These are phyloP conservation scores for Rhynchotus rufescens DNA, from an alignment of 2,797 vertebrate genomes.

Conservation along the genomic window DNA sequence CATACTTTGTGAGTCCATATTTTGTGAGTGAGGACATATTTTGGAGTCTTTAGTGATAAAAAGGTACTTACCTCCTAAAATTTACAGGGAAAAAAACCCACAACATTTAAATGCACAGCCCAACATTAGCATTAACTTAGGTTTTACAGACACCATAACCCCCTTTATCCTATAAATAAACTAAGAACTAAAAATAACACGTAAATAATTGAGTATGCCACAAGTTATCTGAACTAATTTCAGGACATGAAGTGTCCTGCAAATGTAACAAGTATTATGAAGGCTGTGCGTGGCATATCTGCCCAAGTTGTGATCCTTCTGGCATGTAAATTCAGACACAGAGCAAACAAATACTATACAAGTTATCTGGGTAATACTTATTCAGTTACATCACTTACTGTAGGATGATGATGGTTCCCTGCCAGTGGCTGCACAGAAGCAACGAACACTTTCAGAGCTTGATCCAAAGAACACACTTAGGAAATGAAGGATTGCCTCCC, in stretches of 20 bases:
- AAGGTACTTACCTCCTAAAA: background rate
- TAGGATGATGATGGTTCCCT: background rate
- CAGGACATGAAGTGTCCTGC: background rate
- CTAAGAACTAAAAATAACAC: background rate
- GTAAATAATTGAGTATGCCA: fast-evolving
- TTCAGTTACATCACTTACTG: background rate
- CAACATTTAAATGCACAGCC: background rate
- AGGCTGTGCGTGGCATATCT: fast-evolving
- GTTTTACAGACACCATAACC: background rate
- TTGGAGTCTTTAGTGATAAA: background rate
- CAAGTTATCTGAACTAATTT: background rate
- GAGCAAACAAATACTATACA: background rate
- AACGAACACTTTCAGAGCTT: background rate
- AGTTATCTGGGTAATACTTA: fast-evolving
- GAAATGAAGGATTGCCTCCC: background rate
- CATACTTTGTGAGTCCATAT: too few relatives aligned
- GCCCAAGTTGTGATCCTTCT: background rate
- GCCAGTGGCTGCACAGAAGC: fast-evolving
- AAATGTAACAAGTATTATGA: background rate
- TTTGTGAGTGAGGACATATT: background rate
- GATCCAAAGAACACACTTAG: fast-evolving
- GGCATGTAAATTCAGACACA: background rate
- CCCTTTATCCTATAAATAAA: background rate
- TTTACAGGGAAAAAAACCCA: background rate
- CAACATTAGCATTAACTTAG: background rate